Conservation (phyloP, 2,113 vertebrate genomes). For the Microtus pennsylvanicus region DNA sequence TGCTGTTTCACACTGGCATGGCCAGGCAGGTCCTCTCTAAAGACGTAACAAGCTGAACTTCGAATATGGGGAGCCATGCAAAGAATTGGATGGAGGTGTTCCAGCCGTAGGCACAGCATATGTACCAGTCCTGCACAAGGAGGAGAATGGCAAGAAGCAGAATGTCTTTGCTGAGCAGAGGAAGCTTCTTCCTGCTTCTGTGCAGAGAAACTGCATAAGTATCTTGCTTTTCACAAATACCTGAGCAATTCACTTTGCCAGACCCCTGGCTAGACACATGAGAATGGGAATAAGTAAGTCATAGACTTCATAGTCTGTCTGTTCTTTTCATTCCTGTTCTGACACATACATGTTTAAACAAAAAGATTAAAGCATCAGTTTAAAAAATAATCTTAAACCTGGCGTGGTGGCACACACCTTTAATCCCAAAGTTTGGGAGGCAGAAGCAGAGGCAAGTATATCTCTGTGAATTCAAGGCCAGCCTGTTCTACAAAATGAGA, state of each 20-base stretch:
- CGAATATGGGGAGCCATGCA: not conserved
- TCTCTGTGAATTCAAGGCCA: not conserved
- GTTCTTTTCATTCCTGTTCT: not conserved
- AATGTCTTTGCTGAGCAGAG: not conserved
- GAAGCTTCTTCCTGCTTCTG: slow-evolving; percentile 21
- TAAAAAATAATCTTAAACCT: not conserved
- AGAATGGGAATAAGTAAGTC: not conserved
- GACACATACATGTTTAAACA: not conserved
- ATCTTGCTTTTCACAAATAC: not conserved
- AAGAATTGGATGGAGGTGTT: not conserved
- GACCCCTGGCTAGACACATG: not conserved
- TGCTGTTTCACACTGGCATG: not conserved
- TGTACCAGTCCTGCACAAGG: not conserved
- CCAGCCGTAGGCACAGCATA: not conserved
- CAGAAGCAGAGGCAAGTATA: not conserved
- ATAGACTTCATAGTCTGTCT: not conserved
- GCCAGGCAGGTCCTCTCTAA: not conserved
- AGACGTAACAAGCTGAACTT: not conserved
- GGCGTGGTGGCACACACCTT: not conserved
- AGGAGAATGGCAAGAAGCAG: not conserved
- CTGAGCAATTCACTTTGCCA: not conserved
- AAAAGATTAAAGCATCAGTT: not conserved
- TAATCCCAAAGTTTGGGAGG: not conserved
- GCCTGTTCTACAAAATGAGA: not conserved
- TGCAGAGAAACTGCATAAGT: not conserved